Conservation (phyloP, 2,797 vertebrate genomes). For the Sebastes melanostomus region DNA sequence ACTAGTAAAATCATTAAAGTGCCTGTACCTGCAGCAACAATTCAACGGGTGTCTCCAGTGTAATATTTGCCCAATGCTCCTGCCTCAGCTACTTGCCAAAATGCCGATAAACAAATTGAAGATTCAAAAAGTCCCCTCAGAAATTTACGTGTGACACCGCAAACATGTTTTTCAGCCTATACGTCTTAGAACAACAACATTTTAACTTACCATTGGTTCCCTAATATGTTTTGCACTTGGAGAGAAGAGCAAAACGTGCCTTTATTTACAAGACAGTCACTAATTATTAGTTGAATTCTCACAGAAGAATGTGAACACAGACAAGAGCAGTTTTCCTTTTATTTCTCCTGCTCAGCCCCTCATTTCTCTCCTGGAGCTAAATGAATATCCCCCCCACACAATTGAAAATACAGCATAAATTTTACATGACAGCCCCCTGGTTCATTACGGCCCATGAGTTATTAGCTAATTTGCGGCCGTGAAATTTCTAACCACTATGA, state of each 20-base stretch:
- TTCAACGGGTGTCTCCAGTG: not conserved
- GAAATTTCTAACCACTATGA: slow-evolving; percentile 78
- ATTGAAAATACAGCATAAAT: slow-evolving; percentile 74
- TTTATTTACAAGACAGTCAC: not conserved
- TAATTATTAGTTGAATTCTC: slow-evolving; percentile 17
- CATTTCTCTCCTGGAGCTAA: slow-evolving; percentile 60
- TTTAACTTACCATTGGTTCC: not conserved
- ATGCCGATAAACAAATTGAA: not conserved
- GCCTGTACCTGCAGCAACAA: not conserved
- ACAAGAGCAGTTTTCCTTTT: slow-evolving; percentile 31
- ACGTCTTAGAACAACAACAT: not conserved
- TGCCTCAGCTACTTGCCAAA: not conserved
- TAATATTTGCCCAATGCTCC: not conserved
- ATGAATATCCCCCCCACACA: slow-evolving; percentile 62
- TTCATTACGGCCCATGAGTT: slow-evolving; percentile 79
- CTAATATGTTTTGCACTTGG: not conserved
- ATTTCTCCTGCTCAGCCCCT: slow-evolving; percentile 29
- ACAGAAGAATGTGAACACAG: slow-evolving; percentile 11
- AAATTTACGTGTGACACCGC: not conserved
- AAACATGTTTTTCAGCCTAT: not conserved
- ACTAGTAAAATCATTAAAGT: not conserved
- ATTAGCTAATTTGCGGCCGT: slow-evolving; percentile 78
- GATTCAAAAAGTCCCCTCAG: not conserved
- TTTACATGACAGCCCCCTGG: slow-evolving; percentile 72
- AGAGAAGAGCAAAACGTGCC: not conserved